Conservation (phyloP, 2,113 vertebrate species). For the Petroica traversi region DNA sequence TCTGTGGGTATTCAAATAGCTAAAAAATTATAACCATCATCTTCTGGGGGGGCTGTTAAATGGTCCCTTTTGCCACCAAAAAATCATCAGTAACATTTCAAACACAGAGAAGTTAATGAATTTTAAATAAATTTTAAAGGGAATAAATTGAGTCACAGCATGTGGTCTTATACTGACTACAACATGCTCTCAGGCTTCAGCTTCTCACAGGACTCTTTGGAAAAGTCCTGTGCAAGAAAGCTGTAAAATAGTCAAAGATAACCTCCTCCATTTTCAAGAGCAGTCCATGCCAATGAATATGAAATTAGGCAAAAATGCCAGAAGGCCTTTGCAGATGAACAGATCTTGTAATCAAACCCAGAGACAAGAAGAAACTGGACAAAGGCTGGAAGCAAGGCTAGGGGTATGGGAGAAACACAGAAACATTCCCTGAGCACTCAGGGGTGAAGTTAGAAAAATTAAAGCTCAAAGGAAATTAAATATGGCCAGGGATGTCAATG, state of each 20-base stretch:
- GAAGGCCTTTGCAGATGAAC: not conserved
- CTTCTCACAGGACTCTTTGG: not conserved
- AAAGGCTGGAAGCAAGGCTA: not conserved
- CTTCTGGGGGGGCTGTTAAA: not conserved
- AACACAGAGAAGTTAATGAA: not conserved
- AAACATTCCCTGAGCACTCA: not conserved
- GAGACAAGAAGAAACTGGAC: not conserved
- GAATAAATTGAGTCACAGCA: not conserved
- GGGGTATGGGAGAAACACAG: not conserved
- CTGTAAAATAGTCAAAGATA: not conserved
- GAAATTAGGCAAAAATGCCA: not conserved
- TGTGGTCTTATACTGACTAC: not conserved
- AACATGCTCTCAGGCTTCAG: not conserved
- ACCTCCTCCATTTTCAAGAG: not conserved
- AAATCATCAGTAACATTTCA: not conserved
- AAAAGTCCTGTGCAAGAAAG: not conserved
- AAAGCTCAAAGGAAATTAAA: not conserved
- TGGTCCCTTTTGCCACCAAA: not conserved
- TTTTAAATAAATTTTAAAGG: not conserved
- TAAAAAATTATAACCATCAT: not conserved
- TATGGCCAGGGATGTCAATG: not conserved
- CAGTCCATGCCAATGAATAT: not conserved
- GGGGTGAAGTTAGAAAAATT: not conserved
- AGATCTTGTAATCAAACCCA: not conserved
- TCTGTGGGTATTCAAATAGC: not conserved